Evolutionary conservation across 2,797 vertebrate genomes (phyloP), one percentile per base, ranked within the genome.

Genomic region (Sitta carolinensis): DNA sequence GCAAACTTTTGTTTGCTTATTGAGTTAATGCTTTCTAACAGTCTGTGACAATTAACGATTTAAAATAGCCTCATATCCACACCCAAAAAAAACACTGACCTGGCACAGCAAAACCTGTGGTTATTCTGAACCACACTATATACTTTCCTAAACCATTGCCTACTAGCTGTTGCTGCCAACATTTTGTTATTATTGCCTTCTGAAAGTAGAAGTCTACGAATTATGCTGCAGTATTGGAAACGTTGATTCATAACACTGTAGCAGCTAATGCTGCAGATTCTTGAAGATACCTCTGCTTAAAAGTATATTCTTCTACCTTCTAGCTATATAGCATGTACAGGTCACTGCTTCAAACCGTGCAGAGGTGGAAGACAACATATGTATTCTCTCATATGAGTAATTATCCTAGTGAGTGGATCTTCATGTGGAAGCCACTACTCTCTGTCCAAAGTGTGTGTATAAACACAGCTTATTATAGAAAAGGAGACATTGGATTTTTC

Each of bases 21-120:
- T 90, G 69, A 88, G 22, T 80, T 92, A 83, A 81, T 75, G 18
- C 51, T 63, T 94, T 84, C 45, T 87, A 92, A 85, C 32, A 77
- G 57, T 52, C 34, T 92, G 52, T 77, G 78, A 61, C 72, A 83
- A 93, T 93, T 83, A 83, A 91, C 82, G 68, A 52, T 74, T 94
- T 89, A 57, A 83, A 93, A 40, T 21, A 76, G 34, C 27, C 43
- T 86, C 22, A 67, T 40, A 93, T 61, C 45, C 2, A 0, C 34
- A 68, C 34, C 82, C 68, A 5, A 48, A 86, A 36, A 54, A 32
- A 45, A 0, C 68, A 70, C 21, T 51, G 26, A 80, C 66, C 25
- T 74, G 34, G 54, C 79, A 62, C 42, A 85, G 64, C 8, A 77
- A 83, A 77, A 87, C n/a, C 34, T 72, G 45, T 61, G 57, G 14